Percentiles rank a stretch among this genome's conserved stretches.
Evolutionary conservation across 2,888 invertebrate species (phyloP).

Genomic region (Sinotaia quadrata): DNA sequence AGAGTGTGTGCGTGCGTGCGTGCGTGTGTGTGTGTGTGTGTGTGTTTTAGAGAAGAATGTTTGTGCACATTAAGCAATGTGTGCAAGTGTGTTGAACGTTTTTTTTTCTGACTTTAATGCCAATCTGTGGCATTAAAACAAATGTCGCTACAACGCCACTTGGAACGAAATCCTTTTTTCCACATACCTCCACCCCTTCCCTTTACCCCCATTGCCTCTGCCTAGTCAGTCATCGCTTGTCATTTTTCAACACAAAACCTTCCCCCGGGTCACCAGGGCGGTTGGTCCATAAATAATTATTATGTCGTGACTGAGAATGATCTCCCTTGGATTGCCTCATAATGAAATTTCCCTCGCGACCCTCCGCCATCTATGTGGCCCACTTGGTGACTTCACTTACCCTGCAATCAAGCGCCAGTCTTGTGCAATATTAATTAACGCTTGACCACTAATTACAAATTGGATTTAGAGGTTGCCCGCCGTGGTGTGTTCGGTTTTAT

Average conservation of each 20-base stretch:
- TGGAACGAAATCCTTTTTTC: no score
- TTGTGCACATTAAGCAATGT: no score
- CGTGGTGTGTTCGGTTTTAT: conserved; percentile 7
- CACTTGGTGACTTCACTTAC: neutral
- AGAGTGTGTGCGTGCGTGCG: neutral
- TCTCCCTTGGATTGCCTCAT: conserved; percentile 19
- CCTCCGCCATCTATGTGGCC: conserved; percentile 15
- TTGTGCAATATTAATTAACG: conserved; percentile 20
- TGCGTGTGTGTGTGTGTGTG: neutral
- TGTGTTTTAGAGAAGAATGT: no score
- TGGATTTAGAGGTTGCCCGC: neutral
- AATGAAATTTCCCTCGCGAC: conserved; percentile 31
- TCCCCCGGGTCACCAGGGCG: neutral
- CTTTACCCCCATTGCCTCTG: neutral
- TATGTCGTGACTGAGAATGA: neutral
- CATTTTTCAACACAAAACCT: no score
- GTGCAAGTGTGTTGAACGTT: no score
- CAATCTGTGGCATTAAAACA: no score
- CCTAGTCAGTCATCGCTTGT: no score
- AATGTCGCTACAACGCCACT: no score
- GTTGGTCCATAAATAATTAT: conserved; percentile 10
- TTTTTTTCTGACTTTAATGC: no score
- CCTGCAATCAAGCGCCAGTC: neutral
- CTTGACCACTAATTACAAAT: conserved; percentile 30
- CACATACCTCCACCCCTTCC: neutral